phyloP scores from a whole-genome alignment of 2,888 invertebrate genomes.

The Epicampocera succincta region DNA sequence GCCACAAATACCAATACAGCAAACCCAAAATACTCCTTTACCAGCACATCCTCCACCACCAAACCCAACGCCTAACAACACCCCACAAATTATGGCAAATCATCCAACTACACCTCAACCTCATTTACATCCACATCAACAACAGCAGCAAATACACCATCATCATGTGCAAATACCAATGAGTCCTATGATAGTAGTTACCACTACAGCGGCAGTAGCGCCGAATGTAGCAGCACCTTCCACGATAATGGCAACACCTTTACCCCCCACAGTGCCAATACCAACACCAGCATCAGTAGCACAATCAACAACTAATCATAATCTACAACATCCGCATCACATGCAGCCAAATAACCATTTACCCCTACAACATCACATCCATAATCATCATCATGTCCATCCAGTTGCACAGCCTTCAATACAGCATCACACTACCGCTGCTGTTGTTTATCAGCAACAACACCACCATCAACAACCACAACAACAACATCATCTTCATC shows the following conservation, averaged over 20 bases:
- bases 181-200: slow-evolving; percentile 63
- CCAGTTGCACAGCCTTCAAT: slow-evolving; percentile 50
- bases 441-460: slow-evolving; percentile 51
- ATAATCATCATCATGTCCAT: slow-evolving; percentile 50
- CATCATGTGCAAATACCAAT: slow-evolving; percentile 73
- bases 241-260: slow-evolving; percentile 58
- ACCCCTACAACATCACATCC: slow-evolving; percentile 57
- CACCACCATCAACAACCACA: slow-evolving; percentile 44
- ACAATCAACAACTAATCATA: slow-evolving; percentile 55
- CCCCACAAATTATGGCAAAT: slow-evolving; percentile 51
- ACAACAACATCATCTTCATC: slow-evolving; percentile 34
- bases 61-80: slow-evolving; percentile 31
- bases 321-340: slow-evolving; percentile 58
- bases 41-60: slow-evolving; percentile 63
- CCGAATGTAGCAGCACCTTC: slow-evolving; percentile 38
- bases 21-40: slow-evolving; percentile 64
- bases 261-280: slow-evolving; percentile 32
- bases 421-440: slow-evolving; percentile 48
- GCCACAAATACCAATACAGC: slow-evolving; percentile 46
- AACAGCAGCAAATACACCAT: slow-evolving; percentile 51
- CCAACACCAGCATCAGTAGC: slow-evolving; percentile 26
- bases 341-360: slow-evolving; percentile 67
- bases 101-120: slow-evolving; percentile 69
- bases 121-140: slow-evolving; percentile 69
- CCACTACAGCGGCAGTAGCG: slow-evolving; percentile 41